Base-by-base conservation (phyloP, 2,888 invertebrate species). In the Apotomis capreana region DNA sequence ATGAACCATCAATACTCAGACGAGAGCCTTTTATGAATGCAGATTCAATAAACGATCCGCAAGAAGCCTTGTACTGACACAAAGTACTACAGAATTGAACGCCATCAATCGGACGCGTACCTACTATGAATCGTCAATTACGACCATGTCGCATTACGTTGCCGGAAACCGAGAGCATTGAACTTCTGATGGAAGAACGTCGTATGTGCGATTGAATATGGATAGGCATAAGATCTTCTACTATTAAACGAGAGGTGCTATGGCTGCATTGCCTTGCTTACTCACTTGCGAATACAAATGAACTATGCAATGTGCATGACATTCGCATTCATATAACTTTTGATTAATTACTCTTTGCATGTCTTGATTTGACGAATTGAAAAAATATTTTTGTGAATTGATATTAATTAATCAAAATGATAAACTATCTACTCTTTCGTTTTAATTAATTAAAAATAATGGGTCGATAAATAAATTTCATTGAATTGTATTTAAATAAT, bases 281-380 rank as follows among this genome's bases (percentile, higher is more conserved):
- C 55, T 51, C 51, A 63, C 55, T 51, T 49, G 59, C 77, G 84
- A 81, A 87, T 88, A 85, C 84, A 83, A 87, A 87, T 81, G 78
- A 85, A 75, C 76, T 78, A 77, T 78, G 80, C 80, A 82, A 80
- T 79, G 78, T 79, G 75, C 79, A 76, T 81, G 80, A 77, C 78
- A 78, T 76, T 77, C 78, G 79, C 81, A 79, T 83, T 83, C 77
- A 78, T 80, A 80, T 80, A 79, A 40, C 9, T 51, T 60, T 15
- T 65, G 3, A 55, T 65, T 65, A 55, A 65, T 65, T 55, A 65
- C 65, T 57, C 55, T 46, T 57, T 65, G 26, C n/a, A 65, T 13
- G 65, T 40, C 55, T 46, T 57, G 40, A 40, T 40, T 40, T 40
- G 40, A 40, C 6, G 40, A 40, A 40, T 40, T 40, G 40, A 4